A percentile compares a stretch with the other conserved stretches of the same genome.
phyloP scores from a whole-genome alignment of 2,113 vertebrate species.

The Psittacula cyanocephala region DNA sequence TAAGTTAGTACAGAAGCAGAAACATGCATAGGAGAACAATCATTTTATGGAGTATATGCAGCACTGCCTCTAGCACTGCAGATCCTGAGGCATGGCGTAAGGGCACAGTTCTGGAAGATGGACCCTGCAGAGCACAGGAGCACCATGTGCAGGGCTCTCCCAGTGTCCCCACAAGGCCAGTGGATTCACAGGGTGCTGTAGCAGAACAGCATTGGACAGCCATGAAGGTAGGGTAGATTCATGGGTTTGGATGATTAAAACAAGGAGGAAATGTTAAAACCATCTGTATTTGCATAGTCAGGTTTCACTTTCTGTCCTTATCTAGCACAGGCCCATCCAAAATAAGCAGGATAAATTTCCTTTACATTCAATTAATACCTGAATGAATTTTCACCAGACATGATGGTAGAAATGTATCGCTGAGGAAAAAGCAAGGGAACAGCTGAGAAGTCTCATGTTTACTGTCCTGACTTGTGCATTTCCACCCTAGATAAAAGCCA shows the following conservation, averaged over 20 bases:
- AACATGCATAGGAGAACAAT: accelerated
- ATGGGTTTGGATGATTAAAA: neutral
- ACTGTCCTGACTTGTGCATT: neutral
- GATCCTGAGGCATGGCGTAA: neutral
- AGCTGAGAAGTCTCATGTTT: neutral
- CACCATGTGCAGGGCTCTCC: neutral
- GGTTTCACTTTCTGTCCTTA: neutral
- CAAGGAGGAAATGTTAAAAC: neutral
- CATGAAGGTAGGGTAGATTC: neutral
- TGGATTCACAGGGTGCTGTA: neutral
- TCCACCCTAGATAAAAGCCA: neutral
- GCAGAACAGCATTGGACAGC: neutral
- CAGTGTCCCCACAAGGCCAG: neutral
- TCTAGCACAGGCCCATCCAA: neutral
- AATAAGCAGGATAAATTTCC: neutral
- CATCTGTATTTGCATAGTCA: neutral
- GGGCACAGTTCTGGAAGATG: neutral
- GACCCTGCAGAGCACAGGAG: neutral
- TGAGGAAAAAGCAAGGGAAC: neutral
- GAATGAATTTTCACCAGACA: neutral
- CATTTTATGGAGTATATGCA: neutral
- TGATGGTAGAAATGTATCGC: neutral
- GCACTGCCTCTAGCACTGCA: neutral
- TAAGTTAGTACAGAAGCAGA: neutral
- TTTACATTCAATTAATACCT: neutral